Conservation (phyloP, 2,113 vertebrate species). For the Labeo catla region DNA sequence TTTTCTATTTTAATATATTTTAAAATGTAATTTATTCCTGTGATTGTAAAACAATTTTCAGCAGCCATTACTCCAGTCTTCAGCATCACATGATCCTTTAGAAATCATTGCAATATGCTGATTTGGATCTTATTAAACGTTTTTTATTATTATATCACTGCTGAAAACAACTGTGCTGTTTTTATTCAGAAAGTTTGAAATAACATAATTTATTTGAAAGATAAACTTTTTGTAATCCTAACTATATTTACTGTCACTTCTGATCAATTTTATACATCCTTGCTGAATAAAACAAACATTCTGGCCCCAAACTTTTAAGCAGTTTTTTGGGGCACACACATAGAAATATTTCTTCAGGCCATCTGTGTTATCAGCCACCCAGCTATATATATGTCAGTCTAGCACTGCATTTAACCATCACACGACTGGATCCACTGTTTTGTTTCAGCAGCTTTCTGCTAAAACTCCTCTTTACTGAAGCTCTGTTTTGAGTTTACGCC, state of each 20-base stretch:
- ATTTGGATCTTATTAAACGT: background rate
- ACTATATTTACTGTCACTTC: background rate
- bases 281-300: background rate
- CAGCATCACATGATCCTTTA: no score
- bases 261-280: no score
- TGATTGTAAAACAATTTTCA: no score
- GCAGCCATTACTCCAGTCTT: no score
- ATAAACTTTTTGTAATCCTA: background rate
- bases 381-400: background rate
- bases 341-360: background rate
- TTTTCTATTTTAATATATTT: background rate
- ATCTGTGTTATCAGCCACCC: background rate
- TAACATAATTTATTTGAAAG: background rate
- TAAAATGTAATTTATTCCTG: background rate
- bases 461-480: constrained; percentile 4
- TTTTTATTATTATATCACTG: background rate
- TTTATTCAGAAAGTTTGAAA: background rate
- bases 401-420: background rate
- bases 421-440: background rate
- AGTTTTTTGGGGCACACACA: background rate
- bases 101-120: background rate
- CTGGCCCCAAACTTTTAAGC: no score
- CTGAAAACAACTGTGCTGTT: background rate
- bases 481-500: constrained; percentile 50
- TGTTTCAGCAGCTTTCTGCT: constrained; percentile 11